phyloP scores from a whole-genome alignment of 2,888 invertebrate genomes.

The Eretmocerus hayati region DNA sequence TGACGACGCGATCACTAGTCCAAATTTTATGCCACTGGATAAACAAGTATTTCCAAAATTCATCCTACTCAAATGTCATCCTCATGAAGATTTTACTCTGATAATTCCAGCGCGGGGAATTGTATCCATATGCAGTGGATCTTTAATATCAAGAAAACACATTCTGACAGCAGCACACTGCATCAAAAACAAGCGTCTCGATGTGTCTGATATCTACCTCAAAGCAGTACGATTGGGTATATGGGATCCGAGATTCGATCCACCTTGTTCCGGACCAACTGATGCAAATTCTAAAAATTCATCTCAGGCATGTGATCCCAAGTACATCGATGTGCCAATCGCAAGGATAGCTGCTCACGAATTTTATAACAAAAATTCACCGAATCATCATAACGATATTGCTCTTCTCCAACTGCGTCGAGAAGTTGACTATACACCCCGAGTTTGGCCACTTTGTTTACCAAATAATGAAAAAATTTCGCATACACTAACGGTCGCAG shows the following conservation, averaged over 20 bases:
- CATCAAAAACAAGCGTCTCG: background rate
- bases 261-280: background rate
- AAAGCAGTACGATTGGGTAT: background rate
- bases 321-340: background rate
- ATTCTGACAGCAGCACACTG: background rate
- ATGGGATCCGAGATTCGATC: background rate
- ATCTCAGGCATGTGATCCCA: background rate
- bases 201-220: conserved; percentile 20
- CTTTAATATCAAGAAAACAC: background rate
- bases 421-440: background rate
- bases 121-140: background rate
- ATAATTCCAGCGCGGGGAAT: background rate
- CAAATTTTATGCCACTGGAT: too few relatives aligned
- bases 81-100: too few relatives aligned
- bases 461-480: background rate
- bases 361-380: too few relatives aligned
- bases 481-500: background rate
- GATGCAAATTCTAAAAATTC: too few relatives aligned
- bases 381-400: background rate
- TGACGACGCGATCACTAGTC: too few relatives aligned
- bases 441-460: background rate
- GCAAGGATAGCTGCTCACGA: background rate
- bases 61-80: too few relatives aligned
- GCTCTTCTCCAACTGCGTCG: background rate
- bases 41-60: too few relatives aligned